Percentiles rank a stretch among this genome's conserved stretches.
phyloP scores from a whole-genome alignment of 2,797 vertebrate genomes.

The Carapus acus region DNA sequence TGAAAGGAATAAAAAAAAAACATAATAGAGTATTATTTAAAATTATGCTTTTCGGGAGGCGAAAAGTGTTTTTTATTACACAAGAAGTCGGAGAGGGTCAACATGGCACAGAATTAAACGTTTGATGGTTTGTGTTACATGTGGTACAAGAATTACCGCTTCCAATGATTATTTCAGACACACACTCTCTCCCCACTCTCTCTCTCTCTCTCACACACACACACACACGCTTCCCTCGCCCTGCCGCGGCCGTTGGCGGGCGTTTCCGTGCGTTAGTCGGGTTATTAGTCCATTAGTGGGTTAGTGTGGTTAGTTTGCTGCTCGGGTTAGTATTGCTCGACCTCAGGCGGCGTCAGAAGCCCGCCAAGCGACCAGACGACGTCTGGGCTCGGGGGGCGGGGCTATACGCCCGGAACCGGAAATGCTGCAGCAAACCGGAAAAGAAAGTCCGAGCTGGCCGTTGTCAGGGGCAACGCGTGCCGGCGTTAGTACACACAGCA shows the following conservation, averaged over 20 bases:
- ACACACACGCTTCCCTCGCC: slow-evolving; percentile 13
- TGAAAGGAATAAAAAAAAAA: no score
- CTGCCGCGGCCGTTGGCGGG: slow-evolving; percentile 14
- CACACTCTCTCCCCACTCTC: slow-evolving; percentile 6
- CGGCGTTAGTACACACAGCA: slow-evolving; percentile 46
- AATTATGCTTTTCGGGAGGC: no score
- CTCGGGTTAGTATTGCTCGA: slow-evolving; percentile 54
- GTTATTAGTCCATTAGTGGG: slow-evolving; percentile 65
- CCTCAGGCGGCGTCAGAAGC: slow-evolving; percentile 40
- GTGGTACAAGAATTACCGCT: background rate
- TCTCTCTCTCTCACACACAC: slow-evolving; percentile 3
- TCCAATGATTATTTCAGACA: no score
- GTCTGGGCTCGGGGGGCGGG: no score
- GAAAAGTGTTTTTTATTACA: slow-evolving; percentile 46
- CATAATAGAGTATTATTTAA: no score
- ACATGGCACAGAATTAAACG: background rate
- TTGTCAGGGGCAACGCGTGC: no score
- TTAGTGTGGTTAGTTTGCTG: slow-evolving; percentile 64
- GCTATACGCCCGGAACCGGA: no score
- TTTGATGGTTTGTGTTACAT: background rate
- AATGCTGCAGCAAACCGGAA: no score
- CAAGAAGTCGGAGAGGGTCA: background rate
- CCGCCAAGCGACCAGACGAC: slow-evolving; percentile 4
- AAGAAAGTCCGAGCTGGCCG: no score
- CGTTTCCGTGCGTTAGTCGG: slow-evolving; percentile 52